Evolutionary conservation across 2,797 vertebrate species (phyloP), one percentile per base, ranked within the genome.

Genomic region (Lagocephalus sceleratus): DNA sequence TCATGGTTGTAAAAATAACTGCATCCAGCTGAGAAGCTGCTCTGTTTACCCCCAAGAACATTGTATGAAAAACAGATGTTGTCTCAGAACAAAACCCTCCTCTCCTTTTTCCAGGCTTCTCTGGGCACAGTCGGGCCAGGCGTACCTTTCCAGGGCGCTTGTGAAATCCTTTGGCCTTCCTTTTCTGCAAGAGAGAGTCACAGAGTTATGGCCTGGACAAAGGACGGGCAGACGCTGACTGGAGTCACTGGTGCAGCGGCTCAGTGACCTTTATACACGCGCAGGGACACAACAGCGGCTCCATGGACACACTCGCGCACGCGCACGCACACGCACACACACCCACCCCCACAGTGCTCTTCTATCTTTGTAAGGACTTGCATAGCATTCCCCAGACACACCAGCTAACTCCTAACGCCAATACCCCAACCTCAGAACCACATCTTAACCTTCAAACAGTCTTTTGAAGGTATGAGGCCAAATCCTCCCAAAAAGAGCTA

Each of bases 111-210:
- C 55, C 60, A 9, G 23, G 15, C 63, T 45, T 57, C 54, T 20
- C 41, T 10, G 20, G 65, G 63, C 53, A 66, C 72, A 66, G 52
- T 10, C 57, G 54, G 59, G 68, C 65, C 54, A 89, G 94, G 72
- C 51, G 44, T 87, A 88, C 96, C 94, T 98, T 98, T 82, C 94
- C 96, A 67, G 95, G 95, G 50, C 95, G 92, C 58, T 90, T 94
- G 76, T 97, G 94, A 78, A 94, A 80, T 81, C 78, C 83, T 15
- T 67, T 88, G 57, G 49, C 45, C 11, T 50, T 42, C 57, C 60
- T 62, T 57, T 73, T 62, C 90, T 91, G 82, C 25, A 84, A 85
- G 52, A 59, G 11, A 77, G 62, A 82, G 61, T 52, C 42, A 81
- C 26, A 79, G 17, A 42, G 19, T 63, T 62, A 20, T 1, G 1